Conservation (phyloP, 23 tunicate species). For the Styela clava region DNA sequence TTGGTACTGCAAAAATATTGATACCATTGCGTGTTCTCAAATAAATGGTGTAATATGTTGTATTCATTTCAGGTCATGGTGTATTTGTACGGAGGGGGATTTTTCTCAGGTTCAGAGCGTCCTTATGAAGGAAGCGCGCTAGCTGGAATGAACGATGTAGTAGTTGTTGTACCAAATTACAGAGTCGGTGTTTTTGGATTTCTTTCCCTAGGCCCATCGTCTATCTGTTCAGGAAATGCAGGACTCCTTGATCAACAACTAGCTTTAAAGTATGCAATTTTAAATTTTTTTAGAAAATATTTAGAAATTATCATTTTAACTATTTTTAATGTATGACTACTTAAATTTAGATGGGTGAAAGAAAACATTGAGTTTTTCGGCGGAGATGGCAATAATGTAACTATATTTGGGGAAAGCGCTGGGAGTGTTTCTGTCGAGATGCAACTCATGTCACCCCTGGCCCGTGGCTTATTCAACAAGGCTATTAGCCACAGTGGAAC, state of each 20-base stretch:
- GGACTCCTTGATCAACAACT: slow-evolving; percentile 61
- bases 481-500: slow-evolving; percentile 50
- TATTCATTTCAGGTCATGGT: slow-evolving; percentile 44
- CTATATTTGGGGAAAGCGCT: slow-evolving; percentile 57
- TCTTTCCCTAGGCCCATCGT: slow-evolving; percentile 37
- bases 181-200: slow-evolving; percentile 60
- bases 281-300: neutral
- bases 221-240: slow-evolving; percentile 64
- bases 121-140: slow-evolving; percentile 37
- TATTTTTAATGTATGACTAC: too few species aligned
- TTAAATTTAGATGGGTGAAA: slow-evolving; percentile 44
- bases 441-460: slow-evolving; percentile 42
- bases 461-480: slow-evolving; percentile 40
- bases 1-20: too few species aligned
- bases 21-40: too few species aligned
- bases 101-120: slow-evolving; percentile 30
- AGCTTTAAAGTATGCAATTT: slow-evolving; percentile 44
- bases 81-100: slow-evolving; percentile 75
- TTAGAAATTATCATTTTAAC: neutral
- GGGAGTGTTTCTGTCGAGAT: slow-evolving; percentile 35
- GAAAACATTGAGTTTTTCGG: slow-evolving; percentile 43
- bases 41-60: too few species aligned
- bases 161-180: slow-evolving; percentile 69
- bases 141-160: slow-evolving; percentile 54
- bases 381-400: slow-evolving; percentile 44